A percentile compares a stretch with the other conserved stretches of the same genome.
Evolutionary conservation across 2,888 invertebrate species (phyloP).

Genomic region (Heteromurus nitidus): DNA sequence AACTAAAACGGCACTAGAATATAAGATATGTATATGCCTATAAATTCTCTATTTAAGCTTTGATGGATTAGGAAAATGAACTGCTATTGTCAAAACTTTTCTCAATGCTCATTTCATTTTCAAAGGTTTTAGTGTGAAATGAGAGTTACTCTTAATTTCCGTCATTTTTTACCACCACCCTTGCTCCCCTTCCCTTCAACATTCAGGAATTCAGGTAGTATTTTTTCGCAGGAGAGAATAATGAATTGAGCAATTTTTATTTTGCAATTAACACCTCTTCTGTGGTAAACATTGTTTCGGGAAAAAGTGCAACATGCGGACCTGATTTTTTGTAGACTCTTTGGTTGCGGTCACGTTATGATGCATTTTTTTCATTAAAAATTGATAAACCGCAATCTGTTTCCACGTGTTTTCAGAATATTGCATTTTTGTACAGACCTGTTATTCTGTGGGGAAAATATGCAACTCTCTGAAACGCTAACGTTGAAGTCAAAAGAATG

Average conservation of each 20-base stretch:
- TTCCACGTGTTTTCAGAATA: too few relatives aligned
- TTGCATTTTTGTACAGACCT: background rate
- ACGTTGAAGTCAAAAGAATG: too few relatives aligned
- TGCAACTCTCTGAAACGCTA: too few relatives aligned
- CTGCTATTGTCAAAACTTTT: slow-evolving; percentile 15
- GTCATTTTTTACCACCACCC: too few relatives aligned
- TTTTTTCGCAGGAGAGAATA: background rate
- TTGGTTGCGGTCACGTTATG: too few relatives aligned
- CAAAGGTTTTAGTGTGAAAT: background rate
- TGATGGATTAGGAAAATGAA: slow-evolving; percentile 14
- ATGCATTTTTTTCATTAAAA: too few relatives aligned
- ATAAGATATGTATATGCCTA: too few relatives aligned
- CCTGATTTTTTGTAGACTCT: too few relatives aligned
- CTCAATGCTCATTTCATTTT: background rate
- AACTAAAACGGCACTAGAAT: background rate
- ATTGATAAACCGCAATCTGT: too few relatives aligned
- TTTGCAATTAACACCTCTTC: slow-evolving; percentile 34
- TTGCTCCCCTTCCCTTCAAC: background rate
- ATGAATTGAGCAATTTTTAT: slow-evolving; percentile 33
- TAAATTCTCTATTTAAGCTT: slow-evolving; percentile 7
- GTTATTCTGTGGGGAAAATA: too few relatives aligned
- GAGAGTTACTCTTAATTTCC: background rate
- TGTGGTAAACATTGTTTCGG: background rate
- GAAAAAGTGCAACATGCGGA: background rate
- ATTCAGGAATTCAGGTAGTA: background rate